Evolutionary conservation across 2,888 invertebrate species (phyloP).

Genomic region (Drosophila nigricruria): DNA sequence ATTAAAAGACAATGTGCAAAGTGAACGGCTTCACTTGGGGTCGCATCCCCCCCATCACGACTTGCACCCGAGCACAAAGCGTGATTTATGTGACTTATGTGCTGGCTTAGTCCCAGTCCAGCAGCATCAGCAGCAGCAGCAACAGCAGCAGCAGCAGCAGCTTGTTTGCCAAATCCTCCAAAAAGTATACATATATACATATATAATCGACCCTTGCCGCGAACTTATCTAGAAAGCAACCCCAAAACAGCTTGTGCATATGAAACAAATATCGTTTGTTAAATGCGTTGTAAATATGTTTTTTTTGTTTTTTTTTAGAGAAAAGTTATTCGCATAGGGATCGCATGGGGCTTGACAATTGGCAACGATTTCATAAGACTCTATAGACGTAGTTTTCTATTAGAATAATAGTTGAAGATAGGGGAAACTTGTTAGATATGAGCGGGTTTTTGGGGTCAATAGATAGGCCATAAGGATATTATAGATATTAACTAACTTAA

Average conservation of each 20-base stretch:
- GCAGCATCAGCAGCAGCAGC: conserved; percentile 13
- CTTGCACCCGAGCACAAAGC: conserved; percentile 55
- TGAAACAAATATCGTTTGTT: conserved; percentile 38
- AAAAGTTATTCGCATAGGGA: conserved; percentile 41
- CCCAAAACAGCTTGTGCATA: conserved; percentile 43
- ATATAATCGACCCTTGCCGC: conserved; percentile 55
- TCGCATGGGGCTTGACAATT: not conserved
- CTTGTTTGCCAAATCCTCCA: conserved; percentile 71
- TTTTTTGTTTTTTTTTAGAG: not conserved
- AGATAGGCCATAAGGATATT: fast-evolving
- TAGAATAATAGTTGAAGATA: not conserved
- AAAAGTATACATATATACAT: conserved; percentile 56
- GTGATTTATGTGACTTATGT: conserved; percentile 80
- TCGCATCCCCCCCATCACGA: conserved; percentile 33
- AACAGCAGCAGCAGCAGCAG: conserved; percentile 17
- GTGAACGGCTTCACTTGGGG: conserved; percentile 32
- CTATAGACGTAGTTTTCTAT: not conserved
- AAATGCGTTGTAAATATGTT: conserved; percentile 45
- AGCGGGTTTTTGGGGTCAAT: not conserved
- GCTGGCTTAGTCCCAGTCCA: conserved; percentile 36
- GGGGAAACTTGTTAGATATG: not conserved
- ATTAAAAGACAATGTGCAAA: conserved; percentile 73
- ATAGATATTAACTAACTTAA: not conserved
- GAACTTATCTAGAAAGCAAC: conserved; percentile 38
- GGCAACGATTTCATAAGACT: not conserved